phyloP scores from a whole-genome alignment of 2,888 invertebrate species.

The Drosophila melanocephala region DNA sequence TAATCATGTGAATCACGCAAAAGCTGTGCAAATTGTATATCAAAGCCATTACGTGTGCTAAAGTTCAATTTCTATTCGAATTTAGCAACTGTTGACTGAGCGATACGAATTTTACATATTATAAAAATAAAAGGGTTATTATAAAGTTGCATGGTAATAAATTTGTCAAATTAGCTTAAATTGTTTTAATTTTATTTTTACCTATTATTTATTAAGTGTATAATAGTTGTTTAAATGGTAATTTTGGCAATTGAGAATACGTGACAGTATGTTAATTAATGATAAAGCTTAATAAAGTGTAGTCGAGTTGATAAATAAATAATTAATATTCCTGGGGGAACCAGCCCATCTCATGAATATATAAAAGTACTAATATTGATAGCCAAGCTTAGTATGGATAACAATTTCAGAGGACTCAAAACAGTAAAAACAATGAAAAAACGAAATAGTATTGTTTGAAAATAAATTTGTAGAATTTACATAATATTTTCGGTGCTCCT shows the following conservation, averaged over 20 bases:
- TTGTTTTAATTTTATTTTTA: background rate
- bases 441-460: background rate
- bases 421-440: background rate
- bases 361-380: background rate
- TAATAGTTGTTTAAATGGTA: background rate
- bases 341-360: background rate
- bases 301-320: slow-evolving; percentile 6
- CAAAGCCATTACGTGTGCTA: slow-evolving; percentile 1
- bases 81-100: background rate
- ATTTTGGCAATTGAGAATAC: slow-evolving; percentile 19
- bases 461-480: background rate
- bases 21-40: slow-evolving; percentile 45
- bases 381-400: background rate
- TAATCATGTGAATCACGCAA: slow-evolving; percentile 62
- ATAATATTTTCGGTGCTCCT: background rate
- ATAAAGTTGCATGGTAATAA: background rate
- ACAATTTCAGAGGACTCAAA: background rate
- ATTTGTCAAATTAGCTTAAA: background rate
- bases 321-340: slow-evolving; percentile 44
- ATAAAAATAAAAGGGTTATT: background rate
- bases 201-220: background rate
- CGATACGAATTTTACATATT: background rate
- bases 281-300: slow-evolving; percentile 13
- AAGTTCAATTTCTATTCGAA: background rate
- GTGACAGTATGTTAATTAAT: slow-evolving; percentile 28